Conservation (phyloP, 2,797 vertebrate species). For the Phataginus tetradactyla region DNA sequence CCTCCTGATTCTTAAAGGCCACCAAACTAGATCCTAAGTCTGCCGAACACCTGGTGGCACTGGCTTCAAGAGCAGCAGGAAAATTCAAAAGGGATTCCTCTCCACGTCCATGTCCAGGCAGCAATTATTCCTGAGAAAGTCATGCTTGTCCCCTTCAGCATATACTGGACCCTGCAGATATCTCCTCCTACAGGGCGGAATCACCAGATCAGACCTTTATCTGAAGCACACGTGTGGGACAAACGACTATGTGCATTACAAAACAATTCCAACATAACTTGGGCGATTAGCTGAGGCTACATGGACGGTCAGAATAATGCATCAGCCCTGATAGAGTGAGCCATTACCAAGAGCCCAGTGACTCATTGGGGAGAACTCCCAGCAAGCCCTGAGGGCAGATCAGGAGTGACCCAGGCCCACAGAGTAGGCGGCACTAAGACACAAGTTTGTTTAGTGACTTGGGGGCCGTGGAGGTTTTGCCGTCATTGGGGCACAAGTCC, state of each 20-base stretch:
- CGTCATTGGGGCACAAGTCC: not conserved
- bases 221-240: slow-evolving; percentile 22
- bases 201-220: not conserved
- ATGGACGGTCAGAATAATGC: not conserved
- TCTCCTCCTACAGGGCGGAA: not conserved
- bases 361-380: not conserved
- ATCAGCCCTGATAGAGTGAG: not conserved
- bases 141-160: not conserved
- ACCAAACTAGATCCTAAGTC: not conserved
- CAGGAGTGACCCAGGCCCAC: not conserved
- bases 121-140: not conserved
- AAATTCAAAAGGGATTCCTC: not conserved
- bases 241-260: slow-evolving; percentile 32
- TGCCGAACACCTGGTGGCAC: not conserved
- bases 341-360: not conserved
- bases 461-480: not conserved
- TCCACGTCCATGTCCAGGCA: not conserved
- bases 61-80: not conserved
- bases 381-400: not conserved
- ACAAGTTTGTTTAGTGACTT: not conserved
- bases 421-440: not conserved
- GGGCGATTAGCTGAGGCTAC: slow-evolving; percentile 4
- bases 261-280: not conserved
- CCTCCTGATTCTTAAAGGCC: not conserved
- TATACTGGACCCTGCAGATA: not conserved